Conservation (phyloP, 2,797 vertebrate species). For the Chrysocyon brachyurus region DNA sequence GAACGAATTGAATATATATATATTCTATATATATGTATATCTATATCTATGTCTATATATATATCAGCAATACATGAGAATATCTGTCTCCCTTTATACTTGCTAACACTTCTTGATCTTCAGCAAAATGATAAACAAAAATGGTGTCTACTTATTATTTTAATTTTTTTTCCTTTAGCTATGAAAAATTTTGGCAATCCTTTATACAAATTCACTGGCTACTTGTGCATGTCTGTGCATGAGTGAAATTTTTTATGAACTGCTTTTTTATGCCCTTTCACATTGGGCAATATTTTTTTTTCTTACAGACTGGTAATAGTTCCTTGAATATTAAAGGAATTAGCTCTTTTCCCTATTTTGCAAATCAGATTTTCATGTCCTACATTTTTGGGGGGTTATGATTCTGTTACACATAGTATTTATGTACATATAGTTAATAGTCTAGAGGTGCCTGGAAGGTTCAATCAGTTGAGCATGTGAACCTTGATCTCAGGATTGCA, state of each 20-base stretch:
- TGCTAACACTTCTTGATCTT: neutral
- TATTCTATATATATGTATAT: too few relatives aligned
- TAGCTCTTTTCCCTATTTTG: neutral
- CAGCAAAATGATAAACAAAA: neutral
- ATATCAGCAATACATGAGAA: neutral
- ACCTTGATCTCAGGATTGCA: neutral
- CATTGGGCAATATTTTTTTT: neutral
- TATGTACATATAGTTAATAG: neutral
- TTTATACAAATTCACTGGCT: neutral
- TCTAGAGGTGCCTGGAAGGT: neutral
- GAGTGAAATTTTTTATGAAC: neutral
- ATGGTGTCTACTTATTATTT: neutral
- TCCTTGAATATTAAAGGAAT: neutral
- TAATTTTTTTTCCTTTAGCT: conserved; percentile 31
- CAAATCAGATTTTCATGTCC: neutral
- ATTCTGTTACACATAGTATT: neutral
- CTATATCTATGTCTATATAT: neutral
- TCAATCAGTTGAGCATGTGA: neutral
- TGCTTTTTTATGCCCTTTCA: neutral
- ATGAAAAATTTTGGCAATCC: neutral
- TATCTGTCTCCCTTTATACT: neutral
- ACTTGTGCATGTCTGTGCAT: neutral
- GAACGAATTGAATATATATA: neutral
- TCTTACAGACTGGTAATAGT: neutral
- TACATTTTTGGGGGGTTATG: neutral